A percentile compares a stretch with the other conserved stretches of the same genome.
Evolutionary conservation across 2,113 vertebrate genomes (phyloP).

Genomic region (Bucco capensis): DNA sequence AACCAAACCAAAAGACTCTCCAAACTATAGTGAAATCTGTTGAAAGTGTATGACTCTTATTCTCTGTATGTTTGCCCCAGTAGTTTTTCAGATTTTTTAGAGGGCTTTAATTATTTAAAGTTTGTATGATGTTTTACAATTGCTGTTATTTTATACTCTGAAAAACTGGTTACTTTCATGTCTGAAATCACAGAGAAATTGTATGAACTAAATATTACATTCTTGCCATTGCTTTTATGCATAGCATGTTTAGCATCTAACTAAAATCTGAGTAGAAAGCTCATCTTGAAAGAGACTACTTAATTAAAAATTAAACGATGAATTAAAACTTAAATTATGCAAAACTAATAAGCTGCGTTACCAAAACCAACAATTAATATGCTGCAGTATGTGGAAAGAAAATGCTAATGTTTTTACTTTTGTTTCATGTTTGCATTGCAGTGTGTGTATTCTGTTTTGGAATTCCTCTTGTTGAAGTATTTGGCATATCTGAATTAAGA

Average conservation of each 20-base stretch:
- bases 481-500: constrained; percentile 56
- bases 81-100: constrained; percentile 43
- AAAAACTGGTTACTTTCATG: constrained; percentile 54
- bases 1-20: background rate
- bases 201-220: constrained; percentile 26
- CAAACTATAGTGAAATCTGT: background rate
- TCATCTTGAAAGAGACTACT: constrained; percentile 72
- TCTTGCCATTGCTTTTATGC: constrained; percentile 54
- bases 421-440: constrained; percentile 60
- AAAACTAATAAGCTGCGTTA: constrained; percentile 78
- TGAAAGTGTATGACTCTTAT: background rate
- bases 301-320: constrained; percentile 81
- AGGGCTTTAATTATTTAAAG: constrained; percentile 71
- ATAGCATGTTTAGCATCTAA: constrained; percentile 58
- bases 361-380: constrained; percentile 74
- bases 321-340: constrained; percentile 83
- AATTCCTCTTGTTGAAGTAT: constrained; percentile 54
- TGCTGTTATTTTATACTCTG: constrained; percentile 48
- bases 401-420: constrained; percentile 62
- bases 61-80: background rate
- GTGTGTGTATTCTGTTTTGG: constrained; percentile 32
- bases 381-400: constrained; percentile 61
- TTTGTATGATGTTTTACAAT: constrained; percentile 57
- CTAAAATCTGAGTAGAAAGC: constrained; percentile 64
- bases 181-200: constrained; percentile 58